Percentiles rank a stretch among this genome's conserved stretches.
Conservation (phyloP, 2,113 vertebrate genomes). For the Varanus komodoensis region DNA sequence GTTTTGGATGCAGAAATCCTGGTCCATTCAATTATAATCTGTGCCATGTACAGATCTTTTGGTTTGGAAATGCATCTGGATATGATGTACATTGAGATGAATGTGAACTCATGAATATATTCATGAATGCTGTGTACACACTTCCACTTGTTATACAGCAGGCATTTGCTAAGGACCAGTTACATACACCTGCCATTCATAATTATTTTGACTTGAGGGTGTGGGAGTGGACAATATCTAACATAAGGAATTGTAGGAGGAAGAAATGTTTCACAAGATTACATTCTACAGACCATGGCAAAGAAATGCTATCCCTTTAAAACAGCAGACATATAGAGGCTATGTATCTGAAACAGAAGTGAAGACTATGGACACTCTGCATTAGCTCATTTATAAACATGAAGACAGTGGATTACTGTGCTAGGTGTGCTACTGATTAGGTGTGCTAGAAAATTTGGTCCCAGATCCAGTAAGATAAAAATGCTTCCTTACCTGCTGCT, state of each 20-base stretch:
- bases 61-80: neutral
- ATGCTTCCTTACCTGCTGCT: conserved; percentile 83
- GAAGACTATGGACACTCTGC: neutral
- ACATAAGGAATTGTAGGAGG: neutral
- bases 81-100: neutral
- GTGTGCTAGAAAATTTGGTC: neutral
- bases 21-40: neutral
- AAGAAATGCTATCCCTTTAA: neutral
- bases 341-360: neutral
- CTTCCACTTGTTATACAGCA: neutral
- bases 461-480: neutral
- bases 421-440: neutral
- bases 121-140: neutral
- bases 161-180: too few relatives aligned
- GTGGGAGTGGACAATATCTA: neutral
- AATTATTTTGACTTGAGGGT: neutral
- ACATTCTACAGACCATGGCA: too few relatives aligned
- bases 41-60: neutral
- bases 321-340: neutral
- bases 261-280: too few relatives aligned
- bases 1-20: neutral
- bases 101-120: neutral
- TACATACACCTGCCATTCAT: neutral
- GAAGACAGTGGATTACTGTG: neutral
- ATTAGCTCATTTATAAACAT: neutral